Evolutionary conservation across 2,888 invertebrate species (phyloP).

Genomic region (Drosophila flavopinicola): DNA sequence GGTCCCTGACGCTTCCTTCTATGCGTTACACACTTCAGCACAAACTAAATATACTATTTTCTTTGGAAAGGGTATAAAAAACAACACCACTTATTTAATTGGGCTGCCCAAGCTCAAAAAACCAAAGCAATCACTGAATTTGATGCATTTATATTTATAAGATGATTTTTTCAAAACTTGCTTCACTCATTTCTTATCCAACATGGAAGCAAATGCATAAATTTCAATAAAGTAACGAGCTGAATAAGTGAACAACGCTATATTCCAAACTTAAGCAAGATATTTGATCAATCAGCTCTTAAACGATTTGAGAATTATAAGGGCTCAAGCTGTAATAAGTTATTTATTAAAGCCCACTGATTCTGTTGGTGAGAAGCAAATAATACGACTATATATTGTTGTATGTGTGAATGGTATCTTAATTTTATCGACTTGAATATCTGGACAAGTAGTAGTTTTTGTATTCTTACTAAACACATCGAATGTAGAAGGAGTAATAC

Average conservation of each 20-base stretch:
- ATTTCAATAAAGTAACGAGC: constrained; percentile 18
- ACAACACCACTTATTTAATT: constrained; percentile 39
- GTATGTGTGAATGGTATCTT: no score
- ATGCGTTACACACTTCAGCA: neutral
- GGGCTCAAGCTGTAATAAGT: neutral
- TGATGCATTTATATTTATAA: constrained; percentile 45
- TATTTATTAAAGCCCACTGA: no score
- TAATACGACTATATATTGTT: no score
- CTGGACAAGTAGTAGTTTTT: no score
- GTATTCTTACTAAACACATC: no score
- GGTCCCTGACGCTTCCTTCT: no score
- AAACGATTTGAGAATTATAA: constrained; percentile 3
- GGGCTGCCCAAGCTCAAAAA: constrained; percentile 31
- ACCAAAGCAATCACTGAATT: constrained; percentile 53
- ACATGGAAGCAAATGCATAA: constrained; percentile 17
- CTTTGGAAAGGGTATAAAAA: neutral
- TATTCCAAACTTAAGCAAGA: neutral
- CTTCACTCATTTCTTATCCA: constrained; percentile 15
- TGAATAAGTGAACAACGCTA: neutral
- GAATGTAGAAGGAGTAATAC: no score
- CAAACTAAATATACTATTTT: neutral
- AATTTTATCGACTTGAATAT: no score
- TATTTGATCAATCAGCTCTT: neutral
- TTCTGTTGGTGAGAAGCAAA: no score
- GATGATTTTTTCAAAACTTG: constrained; percentile 22